phyloP scores from a whole-genome alignment of 2,113 vertebrate species.

The Anguilla rostrata region DNA sequence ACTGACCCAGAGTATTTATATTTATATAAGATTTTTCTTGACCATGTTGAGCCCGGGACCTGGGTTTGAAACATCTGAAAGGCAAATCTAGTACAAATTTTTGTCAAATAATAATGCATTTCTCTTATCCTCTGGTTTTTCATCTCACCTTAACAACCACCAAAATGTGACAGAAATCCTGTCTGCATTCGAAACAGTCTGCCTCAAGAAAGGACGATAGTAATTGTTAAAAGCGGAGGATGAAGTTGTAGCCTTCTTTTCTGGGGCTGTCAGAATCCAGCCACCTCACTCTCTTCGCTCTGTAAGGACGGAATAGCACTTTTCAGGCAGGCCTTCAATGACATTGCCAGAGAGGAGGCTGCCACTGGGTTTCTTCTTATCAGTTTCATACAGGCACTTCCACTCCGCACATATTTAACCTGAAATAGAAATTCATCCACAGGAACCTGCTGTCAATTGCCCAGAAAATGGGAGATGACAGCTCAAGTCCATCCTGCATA shows the following conservation, averaged over 20 bases:
- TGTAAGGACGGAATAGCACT: neutral
- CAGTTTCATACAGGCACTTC: constrained; percentile 75
- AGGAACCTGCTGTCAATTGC: constrained; percentile 78
- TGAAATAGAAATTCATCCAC: constrained; percentile 77
- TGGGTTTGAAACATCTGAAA: neutral
- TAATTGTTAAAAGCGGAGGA: constrained; percentile 31
- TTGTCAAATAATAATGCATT: constrained; percentile 1
- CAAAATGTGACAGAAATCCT: neutral
- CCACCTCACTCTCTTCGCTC: neutral
- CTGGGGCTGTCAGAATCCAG: constrained; percentile 10
- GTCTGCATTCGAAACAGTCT: constrained; percentile 13
- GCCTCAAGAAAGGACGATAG: constrained; percentile 5
- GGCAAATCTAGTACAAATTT: neutral
- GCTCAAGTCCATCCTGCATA: constrained; percentile 76
- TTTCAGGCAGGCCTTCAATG: constrained; percentile 26
- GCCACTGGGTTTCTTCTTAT: constrained; percentile 72
- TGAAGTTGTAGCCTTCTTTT: constrained; percentile 25
- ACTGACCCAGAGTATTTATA: neutral
- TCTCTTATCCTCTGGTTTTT: neutral
- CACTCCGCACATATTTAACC: constrained; percentile 74
- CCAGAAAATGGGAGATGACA: constrained; percentile 82
- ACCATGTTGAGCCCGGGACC: neutral
- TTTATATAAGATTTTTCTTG: neutral
- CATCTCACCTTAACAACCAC: neutral
- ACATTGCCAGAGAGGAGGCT: constrained; percentile 28